Evolutionary conservation across 2,888 invertebrate species (phyloP).

Genomic region (Dasysyrphus tricinctus): DNA sequence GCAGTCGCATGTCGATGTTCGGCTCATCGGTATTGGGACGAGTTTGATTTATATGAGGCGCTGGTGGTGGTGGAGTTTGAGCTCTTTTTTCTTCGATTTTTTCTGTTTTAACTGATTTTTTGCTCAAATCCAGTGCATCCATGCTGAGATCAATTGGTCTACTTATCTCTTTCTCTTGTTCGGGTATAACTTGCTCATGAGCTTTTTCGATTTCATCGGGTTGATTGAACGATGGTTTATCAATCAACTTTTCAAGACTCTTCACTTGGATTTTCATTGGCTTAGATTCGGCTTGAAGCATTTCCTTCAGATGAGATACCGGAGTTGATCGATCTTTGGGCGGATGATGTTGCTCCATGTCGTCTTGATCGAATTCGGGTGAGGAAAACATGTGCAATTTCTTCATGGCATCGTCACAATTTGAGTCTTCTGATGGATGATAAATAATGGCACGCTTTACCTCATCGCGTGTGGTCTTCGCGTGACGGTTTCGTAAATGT

Average conservation of each 20-base stretch:
- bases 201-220: constrained; percentile 84
- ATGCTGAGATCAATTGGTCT: constrained; percentile 89
- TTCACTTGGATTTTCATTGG: constrained; percentile 86
- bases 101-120: constrained; percentile 85
- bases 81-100: constrained; percentile 75
- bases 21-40: constrained; percentile 59
- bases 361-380: constrained; percentile 84
- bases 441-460: constrained; percentile 94
- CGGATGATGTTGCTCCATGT: constrained; percentile 78
- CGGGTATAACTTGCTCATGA: constrained; percentile 84
- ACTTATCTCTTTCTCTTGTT: constrained; percentile 81
- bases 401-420: constrained; percentile 88
- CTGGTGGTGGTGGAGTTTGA: constrained; percentile 27
- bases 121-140: constrained; percentile 93
- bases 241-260: constrained; percentile 86
- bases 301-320: constrained; percentile 84
- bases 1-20: constrained; percentile 81
- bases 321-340: constrained; percentile 82
- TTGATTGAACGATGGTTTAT: constrained; percentile 78
- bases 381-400: constrained; percentile 85
- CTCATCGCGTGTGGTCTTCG: constrained; percentile 93
- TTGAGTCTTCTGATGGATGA: constrained; percentile 93
- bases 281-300: constrained; percentile 82
- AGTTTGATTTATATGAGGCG: neutral
- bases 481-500: constrained; percentile 95